Conservation (phyloP, 2,797 vertebrate genomes). For the Crenuchus spilurus region DNA sequence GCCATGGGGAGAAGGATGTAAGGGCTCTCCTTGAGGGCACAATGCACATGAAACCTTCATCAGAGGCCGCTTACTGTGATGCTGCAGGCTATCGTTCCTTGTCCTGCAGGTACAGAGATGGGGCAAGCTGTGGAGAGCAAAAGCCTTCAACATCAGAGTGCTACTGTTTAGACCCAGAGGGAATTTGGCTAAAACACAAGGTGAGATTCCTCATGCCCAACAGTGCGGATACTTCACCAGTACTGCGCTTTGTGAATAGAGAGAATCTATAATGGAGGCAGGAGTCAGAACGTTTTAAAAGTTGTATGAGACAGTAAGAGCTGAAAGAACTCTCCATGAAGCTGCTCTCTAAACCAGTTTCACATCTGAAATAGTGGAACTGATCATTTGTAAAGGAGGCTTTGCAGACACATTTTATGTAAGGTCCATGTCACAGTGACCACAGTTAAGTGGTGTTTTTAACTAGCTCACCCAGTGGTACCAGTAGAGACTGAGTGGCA, state of each 20-base stretch:
- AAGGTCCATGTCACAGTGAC: no score
- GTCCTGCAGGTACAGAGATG: slow-evolving; percentile 4
- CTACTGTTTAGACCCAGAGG: slow-evolving; percentile 35
- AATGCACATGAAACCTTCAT: slow-evolving; percentile 20
- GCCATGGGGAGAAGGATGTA: slow-evolving; percentile 13
- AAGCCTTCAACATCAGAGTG: slow-evolving; percentile 1
- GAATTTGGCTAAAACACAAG: slow-evolving; percentile 33
- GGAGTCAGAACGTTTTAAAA: background rate
- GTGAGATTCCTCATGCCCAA: background rate
- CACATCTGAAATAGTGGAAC: no score
- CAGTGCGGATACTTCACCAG: background rate
- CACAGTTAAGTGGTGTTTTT: no score
- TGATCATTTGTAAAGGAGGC: no score
- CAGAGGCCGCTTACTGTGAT: slow-evolving; percentile 10
- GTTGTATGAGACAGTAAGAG: no score
- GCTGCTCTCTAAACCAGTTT: no score
- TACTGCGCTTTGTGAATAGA: background rate
- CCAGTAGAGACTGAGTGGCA: no score
- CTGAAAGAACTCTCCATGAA: no score
- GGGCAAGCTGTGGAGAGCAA: background rate
- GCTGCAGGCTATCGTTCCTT: slow-evolving; percentile 1
- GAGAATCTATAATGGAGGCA: background rate
- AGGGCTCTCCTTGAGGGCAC: slow-evolving; percentile 12
- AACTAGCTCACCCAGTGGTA: no score
- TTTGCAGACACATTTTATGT: no score